Evolutionary conservation across 2,113 vertebrate genomes (phyloP), one percentile per base, ranked within the genome.

Genomic region (Sturnus vulgaris): DNA sequence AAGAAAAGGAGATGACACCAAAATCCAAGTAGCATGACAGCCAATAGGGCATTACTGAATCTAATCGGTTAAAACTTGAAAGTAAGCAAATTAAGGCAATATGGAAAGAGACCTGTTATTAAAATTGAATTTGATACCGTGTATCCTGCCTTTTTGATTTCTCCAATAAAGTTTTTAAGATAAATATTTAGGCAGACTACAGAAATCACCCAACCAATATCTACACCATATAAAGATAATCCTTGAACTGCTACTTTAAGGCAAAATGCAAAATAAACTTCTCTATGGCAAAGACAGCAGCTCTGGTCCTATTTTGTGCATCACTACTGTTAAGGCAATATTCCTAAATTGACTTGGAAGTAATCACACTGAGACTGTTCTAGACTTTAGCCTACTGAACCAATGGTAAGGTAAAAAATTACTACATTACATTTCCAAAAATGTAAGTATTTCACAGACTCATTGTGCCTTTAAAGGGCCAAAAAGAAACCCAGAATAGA

Each of bases 401-500:
- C 39, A 65, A 53, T 10, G 27, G 30, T 49, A 73, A 30, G 13
- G 12, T 42, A 83, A 55, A 12, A n/a, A n/a, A n/a, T n/a, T n/a
- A n/a, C n/a, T n/a, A n/a, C n/a, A n/a, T n/a, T n/a, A n/a, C 13
- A 39, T 81, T 92, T 88, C 28, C 35, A 37, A 78, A 28, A 42
- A 69, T 33, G 2, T 30, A 65, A n/a, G 2, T 35, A 86, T 46
- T 77, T 92, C 33, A 84, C 17, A 64, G 35, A 33, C 1, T 65
- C 6, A 24, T 2, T 49, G 19, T 59, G 60, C 19, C 52, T 86
- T 81, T 60, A 63, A 90, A 82, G 35, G 10, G 18, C 4, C 1
- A 75, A 55, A 82, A 60, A 40, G 24, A 0, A 0, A 1, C 5
- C 5, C 46, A 47, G 25, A 80, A 64, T 4, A 79, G 19, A 27